Conservation (phyloP, 2,888 invertebrate species). For the Cosmorhoe ocellata region DNA sequence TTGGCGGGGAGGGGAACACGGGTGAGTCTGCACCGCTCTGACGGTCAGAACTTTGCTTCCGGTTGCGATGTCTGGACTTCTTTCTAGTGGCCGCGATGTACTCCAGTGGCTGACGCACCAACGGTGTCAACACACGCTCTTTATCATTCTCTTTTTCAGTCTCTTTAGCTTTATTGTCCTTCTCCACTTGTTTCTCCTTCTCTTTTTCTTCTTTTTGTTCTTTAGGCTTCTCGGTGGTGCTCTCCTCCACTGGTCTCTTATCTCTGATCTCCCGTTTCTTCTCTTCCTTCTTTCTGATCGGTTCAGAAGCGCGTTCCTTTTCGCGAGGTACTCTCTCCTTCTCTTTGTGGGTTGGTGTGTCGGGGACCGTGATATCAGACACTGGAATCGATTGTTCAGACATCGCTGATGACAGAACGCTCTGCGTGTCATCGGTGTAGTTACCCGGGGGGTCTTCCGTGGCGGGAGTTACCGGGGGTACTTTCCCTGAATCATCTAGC, state of each 20-base stretch:
- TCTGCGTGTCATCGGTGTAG: slow-evolving; percentile 87
- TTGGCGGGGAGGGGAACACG: slow-evolving; percentile 86
- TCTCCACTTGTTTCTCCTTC: slow-evolving; percentile 33
- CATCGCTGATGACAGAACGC: slow-evolving; percentile 88
- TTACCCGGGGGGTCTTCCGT: slow-evolving; percentile 85
- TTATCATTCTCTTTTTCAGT: slow-evolving; percentile 60
- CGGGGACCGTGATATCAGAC: slow-evolving; percentile 84
- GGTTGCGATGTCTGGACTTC: slow-evolving; percentile 85
- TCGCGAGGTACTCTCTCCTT: slow-evolving; percentile 57
- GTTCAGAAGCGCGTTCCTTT: slow-evolving; percentile 52
- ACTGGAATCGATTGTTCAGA: slow-evolving; percentile 88
- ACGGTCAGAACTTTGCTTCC: slow-evolving; percentile 83
- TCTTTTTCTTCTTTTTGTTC: slow-evolving; percentile 49
- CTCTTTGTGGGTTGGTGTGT: slow-evolving; percentile 80
- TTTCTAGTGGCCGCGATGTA: slow-evolving; percentile 88
- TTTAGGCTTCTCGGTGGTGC: slow-evolving; percentile 54
- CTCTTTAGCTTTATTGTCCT: slow-evolving; percentile 35
- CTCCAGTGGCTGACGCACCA: slow-evolving; percentile 88
- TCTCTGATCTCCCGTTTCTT: slow-evolving; percentile 54
- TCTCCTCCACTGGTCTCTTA: slow-evolving; percentile 60
- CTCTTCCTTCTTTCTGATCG: slow-evolving; percentile 59
- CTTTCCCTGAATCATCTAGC: slow-evolving; percentile 85
- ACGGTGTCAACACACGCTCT: slow-evolving; percentile 83
- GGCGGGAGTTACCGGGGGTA: slow-evolving; percentile 86
- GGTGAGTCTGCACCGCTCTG: slow-evolving; percentile 86